phyloP scores from a whole-genome alignment of 2,888 invertebrate species.

The Apamea epomidion region DNA sequence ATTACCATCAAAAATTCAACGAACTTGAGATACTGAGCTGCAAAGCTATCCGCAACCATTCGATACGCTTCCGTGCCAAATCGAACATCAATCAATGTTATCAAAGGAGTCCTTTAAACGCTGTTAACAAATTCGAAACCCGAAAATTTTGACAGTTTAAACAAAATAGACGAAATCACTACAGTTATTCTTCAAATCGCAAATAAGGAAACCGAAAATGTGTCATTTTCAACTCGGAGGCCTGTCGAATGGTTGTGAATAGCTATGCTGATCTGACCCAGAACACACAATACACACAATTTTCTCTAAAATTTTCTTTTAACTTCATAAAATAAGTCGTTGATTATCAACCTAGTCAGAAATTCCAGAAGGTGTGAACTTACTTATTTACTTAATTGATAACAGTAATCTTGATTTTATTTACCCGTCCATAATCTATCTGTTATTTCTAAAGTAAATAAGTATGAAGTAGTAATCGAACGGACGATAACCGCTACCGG shows the following conservation, averaged over 20 bases:
- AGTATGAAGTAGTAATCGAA: neutral
- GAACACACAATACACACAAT: neutral
- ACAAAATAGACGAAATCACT: too few relatives aligned
- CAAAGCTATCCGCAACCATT: neutral
- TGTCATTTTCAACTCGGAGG: neutral
- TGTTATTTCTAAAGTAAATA: conserved; percentile 26
- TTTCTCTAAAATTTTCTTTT: neutral
- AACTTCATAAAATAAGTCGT: neutral
- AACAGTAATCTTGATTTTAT: conserved; percentile 9
- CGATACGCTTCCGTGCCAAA: neutral
- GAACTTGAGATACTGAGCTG: neutral
- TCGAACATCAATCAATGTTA: too few relatives aligned
- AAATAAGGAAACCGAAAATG: neutral
- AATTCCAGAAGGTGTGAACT: neutral
- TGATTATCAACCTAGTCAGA: neutral
- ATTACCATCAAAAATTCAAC: too few relatives aligned
- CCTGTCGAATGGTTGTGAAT: too few relatives aligned
- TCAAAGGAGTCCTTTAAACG: neutral
- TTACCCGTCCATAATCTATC: conserved; percentile 10
- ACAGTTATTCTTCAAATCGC: too few relatives aligned
- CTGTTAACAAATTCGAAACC: too few relatives aligned
- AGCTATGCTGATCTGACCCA: too few relatives aligned
- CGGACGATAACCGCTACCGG: conserved; percentile 15
- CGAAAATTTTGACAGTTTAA: too few relatives aligned
- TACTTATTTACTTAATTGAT: conserved; percentile 3